A percentile compares a stretch with the other conserved stretches of the same genome.
These are phyloP conservation scores for Anniella stebbinsi DNA, from an alignment of 2,797 vertebrate species.

Conservation along the genomic window DNA sequence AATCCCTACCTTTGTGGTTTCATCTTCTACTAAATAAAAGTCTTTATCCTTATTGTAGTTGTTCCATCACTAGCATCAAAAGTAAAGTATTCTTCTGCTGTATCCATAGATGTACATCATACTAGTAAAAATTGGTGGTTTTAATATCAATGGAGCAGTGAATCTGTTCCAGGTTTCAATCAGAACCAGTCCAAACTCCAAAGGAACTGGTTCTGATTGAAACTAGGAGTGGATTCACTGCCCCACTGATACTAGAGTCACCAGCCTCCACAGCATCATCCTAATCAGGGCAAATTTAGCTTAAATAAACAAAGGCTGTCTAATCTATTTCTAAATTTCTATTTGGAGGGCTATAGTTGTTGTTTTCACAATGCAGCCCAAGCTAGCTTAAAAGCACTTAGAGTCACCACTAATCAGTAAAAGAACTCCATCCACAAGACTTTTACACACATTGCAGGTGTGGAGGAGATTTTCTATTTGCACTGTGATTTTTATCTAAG, in stretches of 20 bases:
- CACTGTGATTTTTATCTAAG: not conserved
- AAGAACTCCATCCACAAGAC: not conserved
- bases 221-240: too few relatives aligned
- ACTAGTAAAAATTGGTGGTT: not conserved
- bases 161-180: too few relatives aligned
- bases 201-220: too few relatives aligned
- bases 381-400: not conserved
- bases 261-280: not conserved
- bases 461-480: not conserved
- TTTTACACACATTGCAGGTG: not conserved
- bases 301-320: not conserved
- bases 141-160: too few relatives aligned
- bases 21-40: slow-evolving; percentile 5
- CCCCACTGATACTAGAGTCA: too few relatives aligned
- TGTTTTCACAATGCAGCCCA: not conserved
- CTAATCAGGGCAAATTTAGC: not conserved
- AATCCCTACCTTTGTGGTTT: not conserved
- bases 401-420: not conserved
- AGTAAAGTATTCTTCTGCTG: not conserved
- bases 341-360: not conserved
- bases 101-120: not conserved
- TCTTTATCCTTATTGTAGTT: not conserved
- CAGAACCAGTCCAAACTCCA: too few relatives aligned
- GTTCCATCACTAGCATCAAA: slow-evolving; percentile 3
- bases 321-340: not conserved